These are phyloP conservation scores for Neosilurus mollespiculum DNA, from an alignment of 2,797 vertebrate genomes.

Conservation along the genomic window DNA sequence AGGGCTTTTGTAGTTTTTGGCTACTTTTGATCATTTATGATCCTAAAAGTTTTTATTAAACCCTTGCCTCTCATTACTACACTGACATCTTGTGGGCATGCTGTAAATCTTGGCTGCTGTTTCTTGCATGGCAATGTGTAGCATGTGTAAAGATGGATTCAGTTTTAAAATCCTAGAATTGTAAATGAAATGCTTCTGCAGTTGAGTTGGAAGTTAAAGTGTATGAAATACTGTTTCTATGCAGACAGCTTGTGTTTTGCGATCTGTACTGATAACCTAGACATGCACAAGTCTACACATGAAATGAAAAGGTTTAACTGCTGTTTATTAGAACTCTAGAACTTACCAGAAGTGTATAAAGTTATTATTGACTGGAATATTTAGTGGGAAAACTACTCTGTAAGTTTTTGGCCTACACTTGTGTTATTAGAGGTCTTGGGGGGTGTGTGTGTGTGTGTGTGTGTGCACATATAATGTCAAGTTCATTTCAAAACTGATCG, in stretches of 20 bases:
- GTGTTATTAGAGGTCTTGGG: background rate
- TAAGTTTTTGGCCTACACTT: background rate
- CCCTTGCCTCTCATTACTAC: slow-evolving; percentile 15
- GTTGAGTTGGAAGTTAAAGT: background rate
- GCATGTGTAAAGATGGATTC: background rate
- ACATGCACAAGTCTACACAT: background rate
- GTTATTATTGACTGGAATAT: background rate
- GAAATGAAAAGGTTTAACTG: background rate
- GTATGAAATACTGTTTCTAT: background rate
- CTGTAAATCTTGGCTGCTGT: background rate
- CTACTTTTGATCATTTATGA: background rate
- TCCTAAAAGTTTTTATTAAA: background rate
- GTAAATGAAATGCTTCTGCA: background rate
- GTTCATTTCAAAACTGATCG: background rate
- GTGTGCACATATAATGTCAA: background rate
- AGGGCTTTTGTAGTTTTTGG: background rate
- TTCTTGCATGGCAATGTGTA: background rate
- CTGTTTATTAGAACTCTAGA: background rate
- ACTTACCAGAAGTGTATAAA: too few species aligned
- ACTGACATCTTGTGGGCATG: slow-evolving; percentile 65
- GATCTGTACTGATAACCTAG: background rate
- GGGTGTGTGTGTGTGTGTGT: background rate
- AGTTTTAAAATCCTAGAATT: background rate
- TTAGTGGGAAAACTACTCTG: background rate
- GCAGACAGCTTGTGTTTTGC: background rate